A percentile compares a stretch with the other conserved stretches of the same genome.
phyloP scores from a whole-genome alignment of 23 tunicate species.

The Ascidia mentula region DNA sequence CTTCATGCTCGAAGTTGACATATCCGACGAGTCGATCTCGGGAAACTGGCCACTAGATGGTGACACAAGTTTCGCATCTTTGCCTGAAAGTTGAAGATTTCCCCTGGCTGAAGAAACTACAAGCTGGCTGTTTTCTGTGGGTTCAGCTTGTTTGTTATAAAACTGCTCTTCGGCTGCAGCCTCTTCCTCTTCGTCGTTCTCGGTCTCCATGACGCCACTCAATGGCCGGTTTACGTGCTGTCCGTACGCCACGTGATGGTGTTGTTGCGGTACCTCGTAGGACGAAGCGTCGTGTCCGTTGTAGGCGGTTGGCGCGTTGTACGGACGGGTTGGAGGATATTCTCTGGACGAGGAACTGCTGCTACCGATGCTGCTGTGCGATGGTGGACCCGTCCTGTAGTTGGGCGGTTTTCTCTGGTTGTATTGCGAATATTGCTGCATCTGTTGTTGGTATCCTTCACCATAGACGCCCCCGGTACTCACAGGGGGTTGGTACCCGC shows the following conservation, averaged over 20 bases:
- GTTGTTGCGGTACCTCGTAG: slow-evolving; percentile 10
- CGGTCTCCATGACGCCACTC: slow-evolving; percentile 79
- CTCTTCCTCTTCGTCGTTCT: slow-evolving; percentile 7
- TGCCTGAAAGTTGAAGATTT: background rate
- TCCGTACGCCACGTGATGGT: slow-evolving; percentile 7
- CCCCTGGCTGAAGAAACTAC: background rate
- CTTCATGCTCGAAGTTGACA: slow-evolving; percentile 53
- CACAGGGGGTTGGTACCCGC: slow-evolving; percentile 24
- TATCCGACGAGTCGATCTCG: slow-evolving; percentile 51
- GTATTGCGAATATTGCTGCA: slow-evolving; percentile 10
- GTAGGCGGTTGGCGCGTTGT: background rate
- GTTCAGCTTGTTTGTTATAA: slow-evolving; percentile 14
- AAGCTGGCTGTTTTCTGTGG: background rate
- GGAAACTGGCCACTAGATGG: slow-evolving; percentile 19
- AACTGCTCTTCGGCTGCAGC: background rate
- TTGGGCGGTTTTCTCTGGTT: slow-evolving; percentile 33
- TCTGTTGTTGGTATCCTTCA: slow-evolving; percentile 17
- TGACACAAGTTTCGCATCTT: slow-evolving; percentile 2
- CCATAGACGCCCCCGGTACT: background rate
- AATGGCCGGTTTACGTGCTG: slow-evolving; percentile 51
- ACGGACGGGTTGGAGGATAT: slow-evolving; percentile 1
- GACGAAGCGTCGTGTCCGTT: slow-evolving; percentile 8
- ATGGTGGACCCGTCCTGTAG: slow-evolving; percentile 60
- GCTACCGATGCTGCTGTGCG: slow-evolving; percentile 74
- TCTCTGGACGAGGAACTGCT: slow-evolving; percentile 64